Evolutionary conservation across 2,888 invertebrate genomes (phyloP).

Genomic region (Drosophila percnosoma): DNA sequence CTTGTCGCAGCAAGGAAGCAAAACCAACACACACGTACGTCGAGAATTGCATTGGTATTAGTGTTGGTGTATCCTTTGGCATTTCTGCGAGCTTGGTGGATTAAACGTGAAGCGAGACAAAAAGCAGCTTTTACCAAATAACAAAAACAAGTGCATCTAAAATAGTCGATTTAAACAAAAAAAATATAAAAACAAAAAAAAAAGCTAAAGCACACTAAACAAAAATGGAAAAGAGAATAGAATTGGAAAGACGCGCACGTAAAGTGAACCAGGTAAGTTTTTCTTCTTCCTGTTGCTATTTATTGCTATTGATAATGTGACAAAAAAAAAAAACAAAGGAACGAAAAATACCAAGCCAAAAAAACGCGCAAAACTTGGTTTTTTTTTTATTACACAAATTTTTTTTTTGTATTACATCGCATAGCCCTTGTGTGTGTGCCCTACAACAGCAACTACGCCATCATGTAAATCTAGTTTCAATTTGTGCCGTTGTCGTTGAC

Average conservation of each 20-base stretch:
- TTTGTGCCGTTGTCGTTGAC: slow-evolving; percentile 60
- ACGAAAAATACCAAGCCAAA: slow-evolving; percentile 18
- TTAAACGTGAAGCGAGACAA: slow-evolving; percentile 40
- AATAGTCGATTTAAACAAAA: slow-evolving; percentile 24
- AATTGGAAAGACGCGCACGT: slow-evolving; percentile 96
- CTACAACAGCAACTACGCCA: slow-evolving; percentile 58
- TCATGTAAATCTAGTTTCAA: slow-evolving; percentile 74
- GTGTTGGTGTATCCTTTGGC: slow-evolving; percentile 71
- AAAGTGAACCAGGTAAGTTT: slow-evolving; percentile 93
- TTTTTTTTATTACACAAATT: slow-evolving; percentile 42
- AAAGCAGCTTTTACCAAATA: slow-evolving; percentile 59
- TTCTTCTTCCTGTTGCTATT: slow-evolving; percentile 15
- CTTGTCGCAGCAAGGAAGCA: slow-evolving; percentile 72
- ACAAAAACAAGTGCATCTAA: slow-evolving; percentile 59
- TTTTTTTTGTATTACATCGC: slow-evolving; percentile 35
- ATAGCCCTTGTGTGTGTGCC: slow-evolving; percentile 29
- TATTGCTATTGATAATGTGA: slow-evolving; percentile 31
- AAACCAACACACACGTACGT: slow-evolving; percentile 57
- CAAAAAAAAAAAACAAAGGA: not conserved
- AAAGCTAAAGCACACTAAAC: slow-evolving; percentile 43
- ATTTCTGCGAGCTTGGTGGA: slow-evolving; percentile 68
- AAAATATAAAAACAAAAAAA: slow-evolving; percentile 1
- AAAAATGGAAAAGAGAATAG: slow-evolving; percentile 97
- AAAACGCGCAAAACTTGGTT: slow-evolving; percentile 60
- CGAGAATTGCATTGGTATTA: slow-evolving; percentile 42